Base-by-base conservation (phyloP, 1,140 invertebrate species). In the Philaenus spumarius region DNA sequence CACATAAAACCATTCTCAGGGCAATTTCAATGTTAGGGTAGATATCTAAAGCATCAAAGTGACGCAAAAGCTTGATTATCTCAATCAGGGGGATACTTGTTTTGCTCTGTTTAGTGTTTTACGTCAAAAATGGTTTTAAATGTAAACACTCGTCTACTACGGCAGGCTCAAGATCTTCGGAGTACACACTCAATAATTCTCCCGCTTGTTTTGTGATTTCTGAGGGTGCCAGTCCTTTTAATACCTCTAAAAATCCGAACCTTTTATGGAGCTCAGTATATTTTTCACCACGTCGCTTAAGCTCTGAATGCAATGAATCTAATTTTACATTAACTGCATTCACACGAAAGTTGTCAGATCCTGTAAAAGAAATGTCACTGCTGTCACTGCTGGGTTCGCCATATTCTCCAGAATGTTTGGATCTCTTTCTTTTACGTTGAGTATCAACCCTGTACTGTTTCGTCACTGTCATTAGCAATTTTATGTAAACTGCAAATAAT, bases 331-430 rank as follows among this genome's bases (percentile, higher is more conserved):
- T n/a, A n/a, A n/a, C n/a, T n/a, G n/a, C n/a, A n/a, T n/a, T n/a
- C n/a, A n/a, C n/a, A n/a, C n/a, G n/a, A n/a, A n/a, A n/a, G n/a
- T n/a, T n/a, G n/a, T n/a, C n/a, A n/a, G n/a, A n/a, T n/a, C 42
- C 6, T 45, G 6, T 9, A 9, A 45, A 45, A 45, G 42, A 45
- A 9, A 45, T 45, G 6, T 6, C 42, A 45, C n/a, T n/a, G n/a
- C n/a, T n/a, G n/a, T 22, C 12, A 64, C 6, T 45, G 42, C 42
- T 45, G 42, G 42, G 42, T 45, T 45, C 42, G 20, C 42, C 42
- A 45, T 45, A 45, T 45, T 45, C 42, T 19, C 15, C 42, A 45
- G 42, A 6, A 45, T 45, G 42, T 7, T 45, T 45, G 6, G 15
- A 45, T 15, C 42, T 45, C 42, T 45, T 45, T 45, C 15, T 45